phyloP scores from a whole-genome alignment of 2,888 invertebrate species.

The Melinopterus prodromus region DNA sequence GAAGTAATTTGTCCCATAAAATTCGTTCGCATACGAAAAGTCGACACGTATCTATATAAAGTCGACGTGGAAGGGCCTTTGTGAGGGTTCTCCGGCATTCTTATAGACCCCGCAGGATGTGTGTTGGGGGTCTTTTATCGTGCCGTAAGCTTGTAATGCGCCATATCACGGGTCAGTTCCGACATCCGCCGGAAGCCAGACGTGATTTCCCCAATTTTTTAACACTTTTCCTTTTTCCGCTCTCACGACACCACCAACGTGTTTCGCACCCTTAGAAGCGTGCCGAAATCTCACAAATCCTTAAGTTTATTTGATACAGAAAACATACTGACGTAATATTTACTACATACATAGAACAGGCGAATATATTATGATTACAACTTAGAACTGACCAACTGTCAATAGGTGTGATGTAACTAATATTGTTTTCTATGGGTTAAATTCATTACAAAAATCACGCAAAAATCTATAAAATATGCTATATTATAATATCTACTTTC shows the following conservation, averaged over 20 bases:
- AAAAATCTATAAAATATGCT: too few species aligned
- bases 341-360: too few species aligned
- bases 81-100: slow-evolving; percentile 18
- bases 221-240: slow-evolving; percentile 39
- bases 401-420: too few species aligned
- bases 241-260: slow-evolving; percentile 12
- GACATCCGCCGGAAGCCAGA: slow-evolving; percentile 54
- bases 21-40: slow-evolving; percentile 1
- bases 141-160: slow-evolving; percentile 55
- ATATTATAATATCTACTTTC: too few species aligned
- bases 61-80: slow-evolving; percentile 17
- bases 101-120: slow-evolving; percentile 17
- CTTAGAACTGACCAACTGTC: too few species aligned
- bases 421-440: not conserved
- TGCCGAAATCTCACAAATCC: too few species aligned
- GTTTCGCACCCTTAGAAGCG: not conserved
- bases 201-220: slow-evolving; percentile 57
- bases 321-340: too few species aligned
- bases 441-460: too few species aligned
- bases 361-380: too few species aligned
- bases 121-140: slow-evolving; percentile 55
- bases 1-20: slow-evolving; percentile 16
- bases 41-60: slow-evolving; percentile 15
- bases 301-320: too few species aligned
- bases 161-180: slow-evolving; percentile 57